Evolutionary conservation across 2,113 vertebrate genomes (phyloP).

Genomic region (Oceanites oceanicus): DNA sequence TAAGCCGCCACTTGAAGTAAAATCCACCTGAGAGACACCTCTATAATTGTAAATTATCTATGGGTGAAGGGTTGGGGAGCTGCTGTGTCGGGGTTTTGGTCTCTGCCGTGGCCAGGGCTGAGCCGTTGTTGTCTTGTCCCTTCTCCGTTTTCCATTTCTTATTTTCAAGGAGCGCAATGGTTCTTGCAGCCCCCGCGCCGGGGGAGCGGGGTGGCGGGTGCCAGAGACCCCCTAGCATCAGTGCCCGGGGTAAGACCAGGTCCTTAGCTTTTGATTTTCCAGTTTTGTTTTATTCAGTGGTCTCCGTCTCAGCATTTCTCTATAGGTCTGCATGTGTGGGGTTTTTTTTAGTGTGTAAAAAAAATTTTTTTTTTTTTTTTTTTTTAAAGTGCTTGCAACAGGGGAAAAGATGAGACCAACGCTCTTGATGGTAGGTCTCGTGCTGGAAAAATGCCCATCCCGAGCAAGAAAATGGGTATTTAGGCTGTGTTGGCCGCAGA

Average conservation of each 20-base stretch:
- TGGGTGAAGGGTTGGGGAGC: not conserved
- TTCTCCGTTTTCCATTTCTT: not conserved
- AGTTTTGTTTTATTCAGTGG: not conserved
- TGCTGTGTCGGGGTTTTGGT: not conserved
- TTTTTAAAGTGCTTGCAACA: not conserved
- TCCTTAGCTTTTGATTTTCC: not conserved
- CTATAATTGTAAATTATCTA: accelerated
- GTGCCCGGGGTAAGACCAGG: accelerated
- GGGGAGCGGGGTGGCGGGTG: not conserved
- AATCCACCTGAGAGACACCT: not conserved
- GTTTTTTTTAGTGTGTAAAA: no score
- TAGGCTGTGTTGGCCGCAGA: not conserved
- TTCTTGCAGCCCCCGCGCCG: not conserved
- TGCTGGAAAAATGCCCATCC: no score
- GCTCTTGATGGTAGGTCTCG: not conserved
- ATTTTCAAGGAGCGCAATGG: not conserved
- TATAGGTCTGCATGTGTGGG: accelerated
- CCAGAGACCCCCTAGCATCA: not conserved
- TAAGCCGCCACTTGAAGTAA: not conserved
- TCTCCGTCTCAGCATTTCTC: not conserved
- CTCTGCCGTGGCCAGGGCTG: not conserved
- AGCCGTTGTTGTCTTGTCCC: not conserved
- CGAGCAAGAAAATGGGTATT: no score
- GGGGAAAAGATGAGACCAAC: accelerated
- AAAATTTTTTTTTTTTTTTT: no score